Percentiles rank a stretch among this genome's conserved stretches.
Conservation (phyloP, 2,113 vertebrate species). For the Melanerpes aurifrons region DNA sequence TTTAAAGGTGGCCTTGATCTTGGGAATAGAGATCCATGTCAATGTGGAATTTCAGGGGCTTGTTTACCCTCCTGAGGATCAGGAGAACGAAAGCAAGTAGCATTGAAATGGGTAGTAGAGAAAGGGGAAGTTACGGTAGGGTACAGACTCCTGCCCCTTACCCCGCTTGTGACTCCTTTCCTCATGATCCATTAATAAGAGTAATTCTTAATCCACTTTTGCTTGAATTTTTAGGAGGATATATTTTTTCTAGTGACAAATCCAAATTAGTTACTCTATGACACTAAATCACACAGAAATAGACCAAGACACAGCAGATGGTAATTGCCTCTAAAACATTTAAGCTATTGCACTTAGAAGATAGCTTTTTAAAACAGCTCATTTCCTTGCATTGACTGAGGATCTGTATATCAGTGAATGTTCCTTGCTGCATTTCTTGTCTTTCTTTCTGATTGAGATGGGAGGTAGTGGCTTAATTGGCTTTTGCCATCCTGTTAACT, state of each 20-base stretch:
- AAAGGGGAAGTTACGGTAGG: neutral
- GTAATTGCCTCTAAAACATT: neutral
- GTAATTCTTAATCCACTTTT: neutral
- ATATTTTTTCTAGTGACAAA: neutral
- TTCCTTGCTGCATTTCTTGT: neutral
- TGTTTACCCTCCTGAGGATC: conserved; percentile 92
- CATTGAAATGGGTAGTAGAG: neutral
- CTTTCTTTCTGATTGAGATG: neutral
- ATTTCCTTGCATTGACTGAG: neutral
- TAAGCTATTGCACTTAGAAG: neutral
- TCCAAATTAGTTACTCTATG: neutral
- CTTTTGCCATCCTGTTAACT: neutral
- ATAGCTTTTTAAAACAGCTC: neutral
- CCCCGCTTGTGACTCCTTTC: neutral
- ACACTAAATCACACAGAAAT: neutral
- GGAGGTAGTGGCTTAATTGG: neutral
- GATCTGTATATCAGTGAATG: neutral
- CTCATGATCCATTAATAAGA: neutral
- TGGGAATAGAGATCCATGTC: conserved; percentile 97
- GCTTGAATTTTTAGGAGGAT: neutral
- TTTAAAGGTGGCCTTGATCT: conserved; percentile 94
- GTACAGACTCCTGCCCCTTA: neutral
- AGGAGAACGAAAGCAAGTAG: conserved; percentile 91
- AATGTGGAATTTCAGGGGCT: conserved; percentile 95
- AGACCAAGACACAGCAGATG: neutral